These are phyloP conservation scores for Stenchaetothrips biformis DNA, from an alignment of 2,888 invertebrate genomes.

Conservation along the genomic window DNA sequence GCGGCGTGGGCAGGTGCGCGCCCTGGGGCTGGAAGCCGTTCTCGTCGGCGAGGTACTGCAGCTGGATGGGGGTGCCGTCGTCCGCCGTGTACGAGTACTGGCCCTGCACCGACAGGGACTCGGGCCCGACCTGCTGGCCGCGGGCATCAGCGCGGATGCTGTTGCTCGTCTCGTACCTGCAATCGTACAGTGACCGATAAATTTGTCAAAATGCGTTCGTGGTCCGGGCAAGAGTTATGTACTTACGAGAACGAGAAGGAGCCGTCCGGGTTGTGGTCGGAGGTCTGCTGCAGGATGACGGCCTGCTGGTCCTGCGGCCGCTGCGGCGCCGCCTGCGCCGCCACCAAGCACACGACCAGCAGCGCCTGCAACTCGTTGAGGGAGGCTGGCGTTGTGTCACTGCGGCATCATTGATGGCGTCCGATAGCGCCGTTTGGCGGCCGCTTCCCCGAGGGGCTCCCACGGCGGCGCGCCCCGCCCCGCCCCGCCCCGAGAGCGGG, in stretches of 20 bases:
- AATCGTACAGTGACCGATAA: slow-evolving; percentile 29
- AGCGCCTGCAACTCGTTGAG: neutral
- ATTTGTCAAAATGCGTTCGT: neutral
- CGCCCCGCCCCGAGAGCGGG: neutral
- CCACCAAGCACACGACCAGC: neutral
- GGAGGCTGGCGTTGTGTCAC: neutral
- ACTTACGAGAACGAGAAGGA: slow-evolving; percentile 37
- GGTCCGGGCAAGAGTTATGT: neutral
- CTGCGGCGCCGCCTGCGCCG: slow-evolving; percentile 4
- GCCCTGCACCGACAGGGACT: slow-evolving; percentile 57
- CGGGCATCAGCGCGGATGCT: slow-evolving; percentile 65
- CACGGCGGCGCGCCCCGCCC: neutral
- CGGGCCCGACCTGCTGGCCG: slow-evolving; percentile 56
- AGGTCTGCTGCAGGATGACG: slow-evolving; percentile 40
- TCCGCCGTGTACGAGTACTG: slow-evolving; percentile 67
- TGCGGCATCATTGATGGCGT: neutral
- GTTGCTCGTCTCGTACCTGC: slow-evolving; percentile 66
- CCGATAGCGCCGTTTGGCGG: neutral
- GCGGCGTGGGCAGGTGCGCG: slow-evolving; percentile 72
- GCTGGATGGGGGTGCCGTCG: slow-evolving; percentile 56
- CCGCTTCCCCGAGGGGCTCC: no score
- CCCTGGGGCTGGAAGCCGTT: slow-evolving; percentile 73
- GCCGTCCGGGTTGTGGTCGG: slow-evolving; percentile 42
- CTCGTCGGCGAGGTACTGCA: slow-evolving; percentile 68
- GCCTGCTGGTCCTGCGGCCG: slow-evolving; percentile 35